Evolutionary conservation across 2,113 vertebrate genomes (phyloP), one percentile per base, ranked within the genome.

Genomic region (Lagopus leucura): DNA sequence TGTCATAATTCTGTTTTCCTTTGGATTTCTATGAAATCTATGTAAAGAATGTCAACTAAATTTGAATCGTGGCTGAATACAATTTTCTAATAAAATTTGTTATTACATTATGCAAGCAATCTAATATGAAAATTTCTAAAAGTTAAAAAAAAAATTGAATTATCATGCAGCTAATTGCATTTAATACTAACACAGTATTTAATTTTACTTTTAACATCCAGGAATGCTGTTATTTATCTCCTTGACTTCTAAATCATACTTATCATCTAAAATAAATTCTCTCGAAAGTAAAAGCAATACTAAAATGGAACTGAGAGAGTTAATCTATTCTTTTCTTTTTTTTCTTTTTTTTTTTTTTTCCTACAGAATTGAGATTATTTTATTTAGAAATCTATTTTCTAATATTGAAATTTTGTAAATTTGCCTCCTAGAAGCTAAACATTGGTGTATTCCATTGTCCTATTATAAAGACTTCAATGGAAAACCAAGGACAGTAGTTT

Each of bases 221-320:
- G 1, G 15, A 86, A 80, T 13, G 10, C 4, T 38, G 8, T 77
- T 86, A 36, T 61, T 50, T 47, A 27, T 38, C 42, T 25, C 18
- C 22, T 45, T 88, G 28, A 54, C 7, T 66, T 69, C 72, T 21
- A 75, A 27, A 13, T 64, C 0, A 0, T 64, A 36, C 0, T 0
- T 32, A 40, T 67, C 47, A 79, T 63, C 92, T 70, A 27, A 85
- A 82, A 19, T 10, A 16, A 4, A 34, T 25, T 48, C 21, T 40
- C 36, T 24, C 34, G 25, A 67, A 82, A 71, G 8, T 63, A 40
- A 82, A 78, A 61, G 1, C 10, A 88, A 82, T 54, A 78, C 3
- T 42, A 36, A 38, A 22, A 43, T 13, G 17, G 7, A 27, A 43
- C 4, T 52, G 19, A 63, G n/a, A 21, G 11, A 24, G 4, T 19